Percentiles rank a stretch among this genome's conserved stretches.
Evolutionary conservation across 2,797 vertebrate species (phyloP).

Genomic region (Enteromius paludinosus): DNA sequence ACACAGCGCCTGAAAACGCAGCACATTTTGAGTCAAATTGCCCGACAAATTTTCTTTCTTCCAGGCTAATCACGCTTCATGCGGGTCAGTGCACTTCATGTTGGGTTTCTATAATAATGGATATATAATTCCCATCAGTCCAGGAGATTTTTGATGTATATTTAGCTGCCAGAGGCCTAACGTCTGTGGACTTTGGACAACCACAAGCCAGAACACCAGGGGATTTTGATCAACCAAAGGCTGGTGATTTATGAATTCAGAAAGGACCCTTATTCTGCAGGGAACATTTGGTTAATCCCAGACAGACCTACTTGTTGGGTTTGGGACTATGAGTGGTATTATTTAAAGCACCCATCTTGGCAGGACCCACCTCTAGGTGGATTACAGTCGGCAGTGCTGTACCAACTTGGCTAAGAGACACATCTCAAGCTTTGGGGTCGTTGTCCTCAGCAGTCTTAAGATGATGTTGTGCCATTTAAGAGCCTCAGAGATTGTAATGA

Average conservation of each 20-base stretch:
- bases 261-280: slow-evolving; percentile 50
- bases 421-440: slow-evolving; percentile 47
- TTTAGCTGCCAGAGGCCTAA: slow-evolving; percentile 30
- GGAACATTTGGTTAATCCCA: slow-evolving; percentile 58
- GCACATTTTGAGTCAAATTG: slow-evolving; percentile 12
- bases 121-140: slow-evolving; percentile 54
- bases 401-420: slow-evolving; percentile 56
- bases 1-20: slow-evolving; percentile 26
- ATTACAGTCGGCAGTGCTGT: slow-evolving; percentile 56
- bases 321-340: slow-evolving; percentile 54
- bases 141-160: slow-evolving; percentile 54
- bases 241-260: slow-evolving; percentile 49
- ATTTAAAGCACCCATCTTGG: slow-evolving; percentile 58
- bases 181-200: slow-evolving; percentile 10
- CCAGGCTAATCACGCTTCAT: slow-evolving; percentile 19
- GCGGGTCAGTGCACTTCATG: slow-evolving; percentile 42
- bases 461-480: slow-evolving; percentile 35
- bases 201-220: slow-evolving; percentile 29
- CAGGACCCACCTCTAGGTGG: slow-evolving; percentile 51
- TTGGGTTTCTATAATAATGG: slow-evolving; percentile 19
- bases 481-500: slow-evolving; percentile 15
- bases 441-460: slow-evolving; percentile 39
- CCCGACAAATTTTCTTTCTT: slow-evolving; percentile 33
- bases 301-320: slow-evolving; percentile 62
- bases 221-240: slow-evolving; percentile 50